phyloP scores from a whole-genome alignment of 2,888 invertebrate species.

The Cantharis lateralis region DNA sequence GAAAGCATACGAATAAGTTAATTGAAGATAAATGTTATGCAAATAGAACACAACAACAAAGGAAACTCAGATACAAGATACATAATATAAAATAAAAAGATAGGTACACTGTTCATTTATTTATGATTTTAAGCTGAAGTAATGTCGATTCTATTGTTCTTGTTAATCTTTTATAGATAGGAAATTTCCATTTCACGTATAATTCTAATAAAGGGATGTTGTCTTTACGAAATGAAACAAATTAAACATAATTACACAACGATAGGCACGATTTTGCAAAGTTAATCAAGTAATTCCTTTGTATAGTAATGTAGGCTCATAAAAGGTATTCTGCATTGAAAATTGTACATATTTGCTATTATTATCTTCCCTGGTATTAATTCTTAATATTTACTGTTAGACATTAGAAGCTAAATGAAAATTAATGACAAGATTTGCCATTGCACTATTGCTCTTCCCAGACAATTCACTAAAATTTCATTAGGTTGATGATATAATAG shows the following conservation, averaged over 20 bases:
- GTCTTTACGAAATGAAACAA: conserved; percentile 7
- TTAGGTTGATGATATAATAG: neutral
- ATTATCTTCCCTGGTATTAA: neutral
- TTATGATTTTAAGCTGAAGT: neutral
- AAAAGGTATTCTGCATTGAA: conserved; percentile 10
- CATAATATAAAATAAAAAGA: neutral
- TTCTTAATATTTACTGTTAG: neutral
- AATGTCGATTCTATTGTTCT: neutral
- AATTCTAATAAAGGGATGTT: neutral
- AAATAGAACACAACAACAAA: neutral
- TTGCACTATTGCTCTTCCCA: neutral
- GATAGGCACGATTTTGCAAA: conserved; percentile 8
- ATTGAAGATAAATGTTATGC: neutral
- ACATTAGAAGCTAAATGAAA: neutral
- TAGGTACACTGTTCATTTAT: neutral
- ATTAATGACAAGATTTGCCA: neutral
- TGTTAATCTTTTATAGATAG: neutral
- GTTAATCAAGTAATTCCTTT: conserved; percentile 25
- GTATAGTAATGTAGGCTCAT: conserved; percentile 12
- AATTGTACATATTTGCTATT: neutral
- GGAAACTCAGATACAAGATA: neutral
- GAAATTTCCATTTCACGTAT: neutral
- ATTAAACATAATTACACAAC: conserved; percentile 20
- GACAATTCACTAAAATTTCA: neutral
- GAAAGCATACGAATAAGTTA: neutral